Evolutionary conservation across 2,797 vertebrate species (phyloP).

Genomic region (Coluber constrictor): DNA sequence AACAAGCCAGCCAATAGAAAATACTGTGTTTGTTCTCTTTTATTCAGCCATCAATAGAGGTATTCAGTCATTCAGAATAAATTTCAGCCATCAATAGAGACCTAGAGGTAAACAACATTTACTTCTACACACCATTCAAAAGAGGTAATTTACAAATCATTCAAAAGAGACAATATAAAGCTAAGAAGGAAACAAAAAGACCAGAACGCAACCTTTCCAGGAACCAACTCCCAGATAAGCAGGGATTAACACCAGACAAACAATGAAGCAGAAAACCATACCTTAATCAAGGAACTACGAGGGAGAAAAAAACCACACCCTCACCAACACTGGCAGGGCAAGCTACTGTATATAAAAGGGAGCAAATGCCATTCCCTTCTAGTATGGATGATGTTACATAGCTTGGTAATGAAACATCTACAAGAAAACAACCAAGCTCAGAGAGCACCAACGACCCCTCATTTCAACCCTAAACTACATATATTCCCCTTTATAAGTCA

Average conservation of each 20-base stretch:
- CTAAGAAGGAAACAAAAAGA: not conserved
- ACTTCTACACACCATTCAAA: not conserved
- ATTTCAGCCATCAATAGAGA: not conserved
- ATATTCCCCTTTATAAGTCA: not conserved
- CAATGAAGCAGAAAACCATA: not conserved
- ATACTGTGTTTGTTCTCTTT: not conserved
- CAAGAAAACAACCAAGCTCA: too few relatives aligned
- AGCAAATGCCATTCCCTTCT: not conserved
- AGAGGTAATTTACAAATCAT: conserved; percentile 8
- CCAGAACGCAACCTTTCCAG: not conserved
- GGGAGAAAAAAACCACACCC: not conserved
- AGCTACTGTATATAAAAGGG: not conserved
- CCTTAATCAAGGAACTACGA: not conserved
- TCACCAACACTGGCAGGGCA: not conserved
- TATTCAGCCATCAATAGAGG: not conserved
- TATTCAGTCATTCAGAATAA: not conserved
- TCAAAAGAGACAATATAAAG: not conserved
- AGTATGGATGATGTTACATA: too few relatives aligned
- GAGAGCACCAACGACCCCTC: too few relatives aligned
- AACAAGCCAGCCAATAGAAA: not conserved
- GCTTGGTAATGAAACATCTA: too few relatives aligned
- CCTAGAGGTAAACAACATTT: not conserved
- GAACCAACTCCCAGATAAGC: not conserved
- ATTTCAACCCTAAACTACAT: too few relatives aligned
- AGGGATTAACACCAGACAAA: not conserved